Evolutionary conservation across 2,888 invertebrate species (phyloP).

Genomic region (Yponomeuta evonymella): DNA sequence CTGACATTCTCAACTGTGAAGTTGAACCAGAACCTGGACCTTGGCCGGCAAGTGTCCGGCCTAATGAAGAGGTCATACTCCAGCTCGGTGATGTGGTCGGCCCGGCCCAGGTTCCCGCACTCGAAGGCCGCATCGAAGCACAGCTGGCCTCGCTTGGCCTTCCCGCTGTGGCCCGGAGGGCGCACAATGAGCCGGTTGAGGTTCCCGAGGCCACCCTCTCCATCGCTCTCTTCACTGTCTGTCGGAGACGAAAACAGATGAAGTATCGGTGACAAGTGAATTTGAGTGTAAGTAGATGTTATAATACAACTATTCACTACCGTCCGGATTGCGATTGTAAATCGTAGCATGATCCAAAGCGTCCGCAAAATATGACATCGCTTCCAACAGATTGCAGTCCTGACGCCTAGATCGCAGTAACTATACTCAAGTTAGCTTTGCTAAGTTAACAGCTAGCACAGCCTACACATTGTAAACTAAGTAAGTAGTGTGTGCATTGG

Average conservation of each 20-base stretch:
- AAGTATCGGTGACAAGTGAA: no score
- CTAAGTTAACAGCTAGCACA: no score
- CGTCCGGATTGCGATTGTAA: conserved; percentile 76
- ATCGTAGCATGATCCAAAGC: conserved; percentile 79
- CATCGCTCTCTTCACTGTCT: conserved; percentile 95
- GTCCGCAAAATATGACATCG: conserved; percentile 47
- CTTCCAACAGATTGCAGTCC: conserved; percentile 22
- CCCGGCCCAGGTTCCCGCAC: conserved; percentile 96
- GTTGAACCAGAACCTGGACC: conserved; percentile 97
- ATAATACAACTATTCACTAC: conserved; percentile 34
- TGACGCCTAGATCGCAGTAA: background rate
- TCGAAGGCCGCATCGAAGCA: conserved; percentile 98
- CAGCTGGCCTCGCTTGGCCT: conserved; percentile 96
- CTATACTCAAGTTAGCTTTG: no score
- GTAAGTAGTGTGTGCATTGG: no score
- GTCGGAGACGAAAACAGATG: conserved; percentile 20
- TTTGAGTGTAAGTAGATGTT: no score
- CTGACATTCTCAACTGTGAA: conserved; percentile 98
- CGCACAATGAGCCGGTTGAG: conserved; percentile 91
- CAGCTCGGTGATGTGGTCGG: conserved; percentile 93
- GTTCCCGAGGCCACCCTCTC: conserved; percentile 95
- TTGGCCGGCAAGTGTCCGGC: conserved; percentile 96
- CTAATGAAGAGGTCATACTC: conserved; percentile 97
- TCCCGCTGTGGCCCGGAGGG: conserved; percentile 94
- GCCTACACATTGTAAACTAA: no score